phyloP scores from a whole-genome alignment of 2,888 invertebrate genomes.

The Epinotia demarniana region DNA sequence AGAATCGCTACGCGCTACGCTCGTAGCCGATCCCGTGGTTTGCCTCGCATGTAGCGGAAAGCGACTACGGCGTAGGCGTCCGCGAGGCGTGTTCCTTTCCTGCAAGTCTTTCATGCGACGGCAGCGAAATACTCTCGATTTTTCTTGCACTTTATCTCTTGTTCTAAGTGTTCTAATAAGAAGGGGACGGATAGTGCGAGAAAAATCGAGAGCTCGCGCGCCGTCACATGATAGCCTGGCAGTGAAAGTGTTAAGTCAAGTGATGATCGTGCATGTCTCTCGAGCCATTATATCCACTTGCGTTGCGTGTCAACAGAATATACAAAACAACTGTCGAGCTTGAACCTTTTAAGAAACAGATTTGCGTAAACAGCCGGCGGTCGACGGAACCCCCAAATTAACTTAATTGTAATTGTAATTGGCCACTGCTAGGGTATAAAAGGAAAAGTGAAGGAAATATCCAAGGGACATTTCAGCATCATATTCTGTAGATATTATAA shows the following conservation, averaged over 20 bases:
- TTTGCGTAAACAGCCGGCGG: constrained; percentile 61
- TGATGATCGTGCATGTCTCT: not conserved
- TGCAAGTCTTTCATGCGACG: too few relatives aligned
- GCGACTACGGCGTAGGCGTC: too few relatives aligned
- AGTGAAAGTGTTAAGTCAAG: not conserved
- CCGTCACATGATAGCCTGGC: too few relatives aligned
- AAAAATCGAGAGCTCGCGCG: too few relatives aligned
- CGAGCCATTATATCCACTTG: constrained; percentile 17
- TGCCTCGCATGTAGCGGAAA: too few relatives aligned
- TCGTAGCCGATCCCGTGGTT: too few relatives aligned
- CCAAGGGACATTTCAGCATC: constrained; percentile 58
- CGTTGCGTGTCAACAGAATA: constrained; percentile 31
- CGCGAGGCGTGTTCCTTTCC: too few relatives aligned
- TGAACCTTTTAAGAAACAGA: constrained; percentile 67
- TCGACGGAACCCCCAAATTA: constrained; percentile 72
- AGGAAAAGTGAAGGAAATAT: constrained; percentile 64
- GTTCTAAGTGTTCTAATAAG: too few relatives aligned
- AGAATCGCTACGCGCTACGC: too few relatives aligned
- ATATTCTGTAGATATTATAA: constrained; percentile 13
- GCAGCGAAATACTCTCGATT: too few relatives aligned
- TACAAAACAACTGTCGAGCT: constrained; percentile 38
- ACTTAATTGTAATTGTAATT: constrained; percentile 79
- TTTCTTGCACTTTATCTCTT: too few relatives aligned
- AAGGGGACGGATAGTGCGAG: too few relatives aligned
- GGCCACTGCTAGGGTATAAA: constrained; percentile 67